Conservation (phyloP, 2,888 invertebrate species). For the Brachypalpus laphriformis region DNA sequence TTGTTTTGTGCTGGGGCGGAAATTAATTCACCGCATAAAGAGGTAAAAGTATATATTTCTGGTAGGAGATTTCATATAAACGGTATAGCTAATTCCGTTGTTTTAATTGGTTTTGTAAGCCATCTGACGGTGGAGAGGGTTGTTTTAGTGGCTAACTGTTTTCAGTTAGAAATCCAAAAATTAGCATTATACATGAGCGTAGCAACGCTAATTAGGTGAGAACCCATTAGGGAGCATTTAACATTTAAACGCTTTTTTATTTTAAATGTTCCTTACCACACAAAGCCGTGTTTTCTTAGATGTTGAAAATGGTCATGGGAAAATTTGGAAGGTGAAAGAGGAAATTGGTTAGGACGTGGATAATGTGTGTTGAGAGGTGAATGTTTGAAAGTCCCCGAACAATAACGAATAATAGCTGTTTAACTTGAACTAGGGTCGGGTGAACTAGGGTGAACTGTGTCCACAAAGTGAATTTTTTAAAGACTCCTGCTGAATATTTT, state of each 20-base stretch:
- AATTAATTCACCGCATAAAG: background rate
- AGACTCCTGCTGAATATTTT: no score
- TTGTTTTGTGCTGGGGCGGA: background rate
- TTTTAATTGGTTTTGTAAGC: background rate
- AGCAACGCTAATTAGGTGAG: background rate
- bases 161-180: background rate
- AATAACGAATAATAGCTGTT: no score
- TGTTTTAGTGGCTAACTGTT: background rate
- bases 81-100: background rate
- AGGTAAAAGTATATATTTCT: background rate
- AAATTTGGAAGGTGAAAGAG: no score
- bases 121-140: background rate
- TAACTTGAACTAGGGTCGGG: no score
- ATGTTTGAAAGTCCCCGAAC: no score
- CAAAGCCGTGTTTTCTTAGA: no score
- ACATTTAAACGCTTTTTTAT: background rate
- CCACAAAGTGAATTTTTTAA: no score
- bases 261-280: background rate
- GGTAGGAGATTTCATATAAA: background rate
- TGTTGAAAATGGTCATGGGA: no score
- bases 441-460: no score
- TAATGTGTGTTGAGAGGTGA: no score
- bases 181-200: background rate
- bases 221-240: background rate
- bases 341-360: no score